A percentile compares a stretch with the other conserved stretches of the same genome.
These are phyloP conservation scores for Tachycineta bicolor DNA, from an alignment of 2,113 vertebrate species.

Conservation along the genomic window DNA sequence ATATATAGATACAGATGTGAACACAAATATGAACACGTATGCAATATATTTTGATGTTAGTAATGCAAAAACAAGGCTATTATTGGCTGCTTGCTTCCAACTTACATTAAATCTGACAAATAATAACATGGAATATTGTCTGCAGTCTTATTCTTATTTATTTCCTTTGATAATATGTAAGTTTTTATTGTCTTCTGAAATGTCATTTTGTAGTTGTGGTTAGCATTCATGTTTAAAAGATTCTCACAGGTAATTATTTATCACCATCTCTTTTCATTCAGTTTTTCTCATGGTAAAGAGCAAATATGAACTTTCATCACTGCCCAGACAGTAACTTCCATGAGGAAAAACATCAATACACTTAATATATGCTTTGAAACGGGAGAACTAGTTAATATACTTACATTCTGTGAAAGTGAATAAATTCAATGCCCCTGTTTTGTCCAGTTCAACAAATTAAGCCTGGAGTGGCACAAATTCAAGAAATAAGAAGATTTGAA, in stretches of 20 bases:
- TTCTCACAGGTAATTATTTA: not conserved
- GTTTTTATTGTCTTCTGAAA: not conserved
- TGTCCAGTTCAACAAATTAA: not conserved
- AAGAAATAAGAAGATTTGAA: not conserved
- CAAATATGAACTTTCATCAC: not conserved
- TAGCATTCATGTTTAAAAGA: not conserved
- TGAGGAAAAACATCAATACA: not conserved
- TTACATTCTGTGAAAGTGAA: not conserved
- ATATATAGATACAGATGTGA: accelerated
- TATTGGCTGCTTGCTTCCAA: not conserved
- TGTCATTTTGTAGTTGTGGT: not conserved
- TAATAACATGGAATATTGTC: not conserved
- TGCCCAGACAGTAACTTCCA: not conserved
- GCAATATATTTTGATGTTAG: not conserved
- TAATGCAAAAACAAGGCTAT: not conserved
- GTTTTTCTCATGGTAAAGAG: not conserved
- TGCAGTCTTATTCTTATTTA: not conserved
- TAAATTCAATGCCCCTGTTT: not conserved
- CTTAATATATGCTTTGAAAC: not conserved
- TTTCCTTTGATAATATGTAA: not conserved
- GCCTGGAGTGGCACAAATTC: not conserved
- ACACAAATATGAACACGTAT: not conserved
- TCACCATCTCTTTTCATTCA: not conserved
- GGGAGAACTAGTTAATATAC: not conserved
- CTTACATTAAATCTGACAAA: not conserved